phyloP scores from a whole-genome alignment of 2,797 vertebrate species.

The Salarias fasciatus region DNA sequence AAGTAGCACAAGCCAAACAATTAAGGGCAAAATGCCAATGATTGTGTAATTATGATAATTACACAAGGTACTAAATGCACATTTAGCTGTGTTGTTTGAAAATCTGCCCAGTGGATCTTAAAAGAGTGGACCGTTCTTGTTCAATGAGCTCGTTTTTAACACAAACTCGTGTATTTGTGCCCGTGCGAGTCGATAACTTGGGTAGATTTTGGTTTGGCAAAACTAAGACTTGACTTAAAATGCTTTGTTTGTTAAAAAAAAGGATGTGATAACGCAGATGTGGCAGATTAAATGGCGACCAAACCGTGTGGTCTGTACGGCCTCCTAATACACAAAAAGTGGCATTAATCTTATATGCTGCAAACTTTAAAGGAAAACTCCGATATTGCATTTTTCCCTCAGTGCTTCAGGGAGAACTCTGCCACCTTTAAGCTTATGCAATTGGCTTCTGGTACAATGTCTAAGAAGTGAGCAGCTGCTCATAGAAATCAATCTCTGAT shows the following conservation, averaged over 20 bases:
- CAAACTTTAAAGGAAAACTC: too few species aligned
- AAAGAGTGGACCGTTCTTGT: not conserved
- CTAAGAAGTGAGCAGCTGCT: not conserved
- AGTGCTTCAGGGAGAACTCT: not conserved
- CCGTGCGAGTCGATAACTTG: not conserved
- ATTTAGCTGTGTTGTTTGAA: constrained; percentile 10
- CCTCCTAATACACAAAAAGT: too few species aligned
- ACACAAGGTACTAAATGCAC: constrained; percentile 23
- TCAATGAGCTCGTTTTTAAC: not conserved
- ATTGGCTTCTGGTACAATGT: not conserved
- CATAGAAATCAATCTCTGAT: not conserved
- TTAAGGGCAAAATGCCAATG: constrained; percentile 28
- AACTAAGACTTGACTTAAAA: too few species aligned
- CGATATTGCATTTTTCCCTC: too few species aligned
- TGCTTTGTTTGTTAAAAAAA: too few species aligned
- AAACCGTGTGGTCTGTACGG: too few species aligned
- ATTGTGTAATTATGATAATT: constrained; percentile 42
- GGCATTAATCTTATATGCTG: too few species aligned
- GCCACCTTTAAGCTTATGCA: not conserved
- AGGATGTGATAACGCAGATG: too few species aligned
- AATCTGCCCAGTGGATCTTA: constrained; percentile 1
- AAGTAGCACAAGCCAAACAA: constrained; percentile 26
- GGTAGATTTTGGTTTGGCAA: too few species aligned
- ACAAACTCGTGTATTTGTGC: not conserved
- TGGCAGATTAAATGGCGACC: too few species aligned